Evolutionary conservation across 2,113 vertebrate genomes (phyloP).

Genomic region (Neogobius melanostomus): DNA sequence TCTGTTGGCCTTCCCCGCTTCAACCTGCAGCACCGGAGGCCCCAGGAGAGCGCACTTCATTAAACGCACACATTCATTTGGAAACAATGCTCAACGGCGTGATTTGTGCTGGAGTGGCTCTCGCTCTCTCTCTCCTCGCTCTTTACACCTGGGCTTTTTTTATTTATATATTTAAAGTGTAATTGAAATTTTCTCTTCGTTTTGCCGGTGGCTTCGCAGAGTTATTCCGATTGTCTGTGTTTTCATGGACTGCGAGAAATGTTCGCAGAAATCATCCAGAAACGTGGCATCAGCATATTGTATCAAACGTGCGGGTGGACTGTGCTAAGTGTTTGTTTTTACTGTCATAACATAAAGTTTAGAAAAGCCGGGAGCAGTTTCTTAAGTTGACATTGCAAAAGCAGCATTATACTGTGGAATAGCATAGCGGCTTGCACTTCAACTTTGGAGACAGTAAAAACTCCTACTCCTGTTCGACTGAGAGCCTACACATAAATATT

Average conservation of each 20-base stretch:
- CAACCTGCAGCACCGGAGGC: slow-evolving; percentile 6
- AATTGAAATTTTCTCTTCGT: not conserved
- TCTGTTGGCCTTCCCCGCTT: slow-evolving; percentile 23
- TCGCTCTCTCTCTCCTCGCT: not conserved
- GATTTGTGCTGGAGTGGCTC: not conserved
- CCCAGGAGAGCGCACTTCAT: slow-evolving; percentile 26
- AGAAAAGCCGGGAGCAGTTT: too few species aligned
- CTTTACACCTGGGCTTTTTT: not conserved
- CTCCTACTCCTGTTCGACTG: too few species aligned
- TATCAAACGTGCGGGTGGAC: too few species aligned
- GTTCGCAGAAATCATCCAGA: not conserved
- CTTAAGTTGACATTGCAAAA: too few species aligned
- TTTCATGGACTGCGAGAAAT: not conserved
- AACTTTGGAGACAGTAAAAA: too few species aligned
- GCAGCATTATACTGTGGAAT: too few species aligned
- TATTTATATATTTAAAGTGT: not conserved
- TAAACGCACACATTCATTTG: slow-evolving; percentile 38
- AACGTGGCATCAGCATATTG: too few species aligned
- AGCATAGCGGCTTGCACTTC: too few species aligned
- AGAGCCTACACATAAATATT: too few species aligned
- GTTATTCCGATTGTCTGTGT: not conserved
- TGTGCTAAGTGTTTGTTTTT: too few species aligned
- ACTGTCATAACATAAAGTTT: too few species aligned
- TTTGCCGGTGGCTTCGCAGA: not conserved
- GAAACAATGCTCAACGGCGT: slow-evolving; percentile 17